Conservation (phyloP, 1,140 invertebrate genomes). For the Dendroctonus ponderosae region DNA sequence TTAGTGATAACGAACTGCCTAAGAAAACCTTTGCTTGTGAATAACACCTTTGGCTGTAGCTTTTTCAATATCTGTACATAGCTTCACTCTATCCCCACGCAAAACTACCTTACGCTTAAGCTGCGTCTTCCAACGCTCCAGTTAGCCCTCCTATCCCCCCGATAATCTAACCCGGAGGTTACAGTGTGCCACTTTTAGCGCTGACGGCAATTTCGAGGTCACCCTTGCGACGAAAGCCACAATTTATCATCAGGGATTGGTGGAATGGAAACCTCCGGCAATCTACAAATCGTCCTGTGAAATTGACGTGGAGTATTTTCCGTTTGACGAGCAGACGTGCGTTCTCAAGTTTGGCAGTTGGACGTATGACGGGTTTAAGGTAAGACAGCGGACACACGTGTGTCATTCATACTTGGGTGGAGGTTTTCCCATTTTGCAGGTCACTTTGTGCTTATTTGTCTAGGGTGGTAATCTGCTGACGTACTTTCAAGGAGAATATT, state of each 20-base stretch:
- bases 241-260: conserved; percentile 85
- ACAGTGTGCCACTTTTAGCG: conserved; percentile 58
- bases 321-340: conserved; percentile 93
- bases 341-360: conserved; percentile 89
- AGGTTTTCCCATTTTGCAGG: conserved; percentile 4
- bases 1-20: no score
- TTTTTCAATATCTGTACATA: conserved; percentile 7
- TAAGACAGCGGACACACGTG: conserved; percentile 51
- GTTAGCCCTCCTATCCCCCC: conserved; percentile 4
- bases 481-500: no score
- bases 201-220: conserved; percentile 96
- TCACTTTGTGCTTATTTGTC: not conserved
- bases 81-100: not conserved
- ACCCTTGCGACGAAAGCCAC: conserved; percentile 92
- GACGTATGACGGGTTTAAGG: conserved; percentile 96
- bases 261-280: conserved; percentile 94
- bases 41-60: not conserved
- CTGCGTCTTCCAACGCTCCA: conserved; percentile 10
- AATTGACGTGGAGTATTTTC: conserved; percentile 95
- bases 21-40: no score
- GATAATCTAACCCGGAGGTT: conserved; percentile 22
- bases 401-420: conserved; percentile 8
- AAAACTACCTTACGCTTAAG: conserved; percentile 1
- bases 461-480: no score
- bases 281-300: conserved; percentile 94